Conservation (phyloP, 1,140 invertebrate species). For the Bombus huntii region DNA sequence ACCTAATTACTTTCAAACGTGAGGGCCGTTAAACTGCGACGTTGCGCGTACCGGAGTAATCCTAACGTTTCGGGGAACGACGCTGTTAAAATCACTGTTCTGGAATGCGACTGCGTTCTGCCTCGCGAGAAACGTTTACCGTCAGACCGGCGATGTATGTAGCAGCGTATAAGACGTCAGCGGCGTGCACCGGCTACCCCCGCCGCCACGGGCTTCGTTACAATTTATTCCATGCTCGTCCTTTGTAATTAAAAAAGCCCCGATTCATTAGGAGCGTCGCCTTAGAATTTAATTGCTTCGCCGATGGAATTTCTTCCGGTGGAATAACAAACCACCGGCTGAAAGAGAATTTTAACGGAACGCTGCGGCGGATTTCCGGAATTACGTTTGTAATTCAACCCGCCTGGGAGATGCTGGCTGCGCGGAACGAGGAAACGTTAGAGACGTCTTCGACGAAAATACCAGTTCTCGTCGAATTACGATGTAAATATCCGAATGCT, state of each 20-base stretch:
- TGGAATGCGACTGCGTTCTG: slow-evolving; percentile 64
- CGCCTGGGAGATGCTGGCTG: not conserved
- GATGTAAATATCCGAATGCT: not conserved
- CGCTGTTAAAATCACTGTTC: slow-evolving; percentile 68
- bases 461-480: not conserved
- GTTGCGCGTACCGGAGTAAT: slow-evolving; percentile 49
- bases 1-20: slow-evolving; percentile 69
- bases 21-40: slow-evolving; percentile 63
- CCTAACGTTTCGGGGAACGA: slow-evolving; percentile 64
- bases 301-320: slow-evolving; percentile 60
- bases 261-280: slow-evolving; percentile 64
- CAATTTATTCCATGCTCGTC: slow-evolving; percentile 64
- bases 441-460: not conserved
- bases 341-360: slow-evolving; percentile 63
- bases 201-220: slow-evolving; percentile 35
- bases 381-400: slow-evolving; percentile 53
- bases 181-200: not conserved
- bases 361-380: slow-evolving; percentile 47
- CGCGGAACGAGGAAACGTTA: not conserved
- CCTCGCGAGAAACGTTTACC: slow-evolving; percentile 38
- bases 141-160: slow-evolving; percentile 37
- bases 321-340: slow-evolving; percentile 61
- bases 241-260: slow-evolving; percentile 63
- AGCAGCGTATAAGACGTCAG: slow-evolving; percentile 3
- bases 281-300: slow-evolving; percentile 68